Conservation (phyloP, 2,888 invertebrate species). For the Tricholauxania praeusta region DNA sequence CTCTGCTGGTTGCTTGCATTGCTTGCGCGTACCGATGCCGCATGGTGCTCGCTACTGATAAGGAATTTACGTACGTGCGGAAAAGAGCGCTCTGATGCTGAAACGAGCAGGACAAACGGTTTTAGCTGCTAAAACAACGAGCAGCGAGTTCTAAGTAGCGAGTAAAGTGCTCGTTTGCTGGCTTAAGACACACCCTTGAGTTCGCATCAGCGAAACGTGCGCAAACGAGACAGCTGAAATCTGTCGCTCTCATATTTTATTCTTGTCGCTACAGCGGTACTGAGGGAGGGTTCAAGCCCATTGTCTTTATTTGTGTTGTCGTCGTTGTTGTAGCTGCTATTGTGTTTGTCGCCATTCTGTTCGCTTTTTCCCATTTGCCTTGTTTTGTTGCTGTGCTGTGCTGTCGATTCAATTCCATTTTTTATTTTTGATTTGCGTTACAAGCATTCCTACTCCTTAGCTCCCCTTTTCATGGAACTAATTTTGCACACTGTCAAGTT, state of each 20-base stretch:
- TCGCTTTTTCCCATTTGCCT: slow-evolving; percentile 8
- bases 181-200: slow-evolving; percentile 25
- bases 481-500: too few species aligned
- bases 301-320: slow-evolving; percentile 2
- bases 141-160: slow-evolving; percentile 47
- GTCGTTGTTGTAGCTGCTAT: slow-evolving; percentile 16
- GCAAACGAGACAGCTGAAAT: too few species aligned
- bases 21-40: background rate
- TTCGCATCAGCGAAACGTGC: too few species aligned
- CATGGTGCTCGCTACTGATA: slow-evolving; percentile 15
- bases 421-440: too few species aligned
- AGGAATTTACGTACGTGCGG: background rate
- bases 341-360: slow-evolving; percentile 34
- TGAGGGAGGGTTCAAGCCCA: background rate
- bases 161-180: background rate
- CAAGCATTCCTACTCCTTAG: too few species aligned
- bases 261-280: background rate
- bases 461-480: too few species aligned
- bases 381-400: too few species aligned
- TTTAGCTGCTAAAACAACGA: slow-evolving; percentile 40
- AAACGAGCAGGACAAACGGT: slow-evolving; percentile 6
- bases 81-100: background rate
- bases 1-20: background rate
- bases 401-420: background rate
- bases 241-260: too few species aligned